phyloP scores from a whole-genome alignment of 1,140 invertebrate species.

The Meloidogyne chitwoodi region DNA sequence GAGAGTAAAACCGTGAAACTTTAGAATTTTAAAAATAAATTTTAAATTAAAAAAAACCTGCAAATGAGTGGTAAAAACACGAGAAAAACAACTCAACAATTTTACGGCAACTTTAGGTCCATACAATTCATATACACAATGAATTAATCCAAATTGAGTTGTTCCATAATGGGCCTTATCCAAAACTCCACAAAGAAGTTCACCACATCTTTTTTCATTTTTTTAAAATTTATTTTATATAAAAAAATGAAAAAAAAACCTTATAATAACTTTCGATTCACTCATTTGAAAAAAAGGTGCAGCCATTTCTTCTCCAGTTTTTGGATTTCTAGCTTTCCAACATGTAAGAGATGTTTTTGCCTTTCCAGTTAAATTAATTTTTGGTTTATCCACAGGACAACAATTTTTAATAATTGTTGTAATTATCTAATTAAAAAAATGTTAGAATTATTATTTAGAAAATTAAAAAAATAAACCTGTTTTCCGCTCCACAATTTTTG shows the following conservation, averaged over 20 bases:
- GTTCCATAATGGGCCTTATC: conserved; percentile 95
- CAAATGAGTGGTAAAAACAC: conserved; percentile 83
- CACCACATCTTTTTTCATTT: conserved; percentile 66
- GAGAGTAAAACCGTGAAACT: conserved; percentile 79
- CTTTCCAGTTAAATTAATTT: conserved; percentile 74
- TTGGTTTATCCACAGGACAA: conserved; percentile 72
- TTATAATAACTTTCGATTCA: conserved; percentile 84
- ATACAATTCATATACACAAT: conserved; percentile 71
- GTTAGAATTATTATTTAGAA: too few species aligned
- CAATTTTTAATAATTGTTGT: conserved; percentile 73
- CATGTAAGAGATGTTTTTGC: conserved; percentile 76
- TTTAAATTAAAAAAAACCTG: conserved; percentile 66
- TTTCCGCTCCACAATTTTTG: conserved; percentile 88
- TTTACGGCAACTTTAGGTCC: conserved; percentile 76
- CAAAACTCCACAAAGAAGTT: conserved; percentile 84
- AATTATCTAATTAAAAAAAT: conserved; percentile 58
- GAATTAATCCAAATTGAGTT: conserved; percentile 77
- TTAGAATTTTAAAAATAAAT: conserved; percentile 17
- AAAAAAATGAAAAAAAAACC: conserved; percentile 10
- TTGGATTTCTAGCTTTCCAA: conserved; percentile 42
- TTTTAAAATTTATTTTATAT: neutral
- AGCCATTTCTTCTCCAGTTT: conserved; percentile 22
- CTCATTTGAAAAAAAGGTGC: conserved; percentile 69
- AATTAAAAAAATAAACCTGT: conserved; percentile 68
- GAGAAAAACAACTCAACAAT: conserved; percentile 80